phyloP scores from a whole-genome alignment of 2,797 vertebrate species.

The Furcifer pardalis region DNA sequence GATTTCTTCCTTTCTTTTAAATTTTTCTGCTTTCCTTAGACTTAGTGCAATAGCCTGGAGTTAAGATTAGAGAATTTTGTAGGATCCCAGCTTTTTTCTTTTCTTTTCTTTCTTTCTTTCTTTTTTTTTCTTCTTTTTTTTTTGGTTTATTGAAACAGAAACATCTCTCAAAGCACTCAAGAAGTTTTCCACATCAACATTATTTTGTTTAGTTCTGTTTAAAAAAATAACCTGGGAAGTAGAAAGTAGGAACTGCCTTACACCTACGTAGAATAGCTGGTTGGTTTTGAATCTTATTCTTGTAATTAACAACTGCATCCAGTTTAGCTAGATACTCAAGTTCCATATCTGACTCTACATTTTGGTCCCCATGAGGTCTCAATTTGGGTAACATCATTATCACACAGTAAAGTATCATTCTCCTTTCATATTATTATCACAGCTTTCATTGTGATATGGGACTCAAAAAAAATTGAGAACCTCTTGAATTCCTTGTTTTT shows the following conservation, averaged over 20 bases:
- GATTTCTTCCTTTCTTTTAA: constrained; percentile 6
- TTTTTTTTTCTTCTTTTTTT: constrained; percentile 44
- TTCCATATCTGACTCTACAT: background rate
- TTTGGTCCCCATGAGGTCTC: background rate
- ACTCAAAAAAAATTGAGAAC: background rate
- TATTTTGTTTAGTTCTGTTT: constrained; percentile 77
- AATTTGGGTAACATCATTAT: background rate
- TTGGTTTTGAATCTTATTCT: constrained; percentile 51
- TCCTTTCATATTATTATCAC: background rate
- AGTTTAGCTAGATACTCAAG: background rate
- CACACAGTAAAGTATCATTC: background rate
- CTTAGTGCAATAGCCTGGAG: constrained; percentile 7
- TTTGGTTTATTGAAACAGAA: constrained; percentile 57
- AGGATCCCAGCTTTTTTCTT: constrained; percentile 47
- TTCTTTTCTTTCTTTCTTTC: constrained; percentile 26
- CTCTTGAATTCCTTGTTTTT: background rate
- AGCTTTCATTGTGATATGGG: background rate
- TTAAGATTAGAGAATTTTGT: background rate
- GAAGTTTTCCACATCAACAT: constrained; percentile 67
- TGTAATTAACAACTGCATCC: constrained; percentile 21
- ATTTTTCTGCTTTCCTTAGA: constrained; percentile 11
- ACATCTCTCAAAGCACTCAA: constrained; percentile 61
- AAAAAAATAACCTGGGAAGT: constrained; percentile 79
- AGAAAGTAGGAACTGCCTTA: constrained; percentile 60
- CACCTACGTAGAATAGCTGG: constrained; percentile 23